Evolutionary conservation across 2,797 vertebrate species (phyloP), one percentile per base, ranked within the genome.

Genomic region (Sylvia borin): DNA sequence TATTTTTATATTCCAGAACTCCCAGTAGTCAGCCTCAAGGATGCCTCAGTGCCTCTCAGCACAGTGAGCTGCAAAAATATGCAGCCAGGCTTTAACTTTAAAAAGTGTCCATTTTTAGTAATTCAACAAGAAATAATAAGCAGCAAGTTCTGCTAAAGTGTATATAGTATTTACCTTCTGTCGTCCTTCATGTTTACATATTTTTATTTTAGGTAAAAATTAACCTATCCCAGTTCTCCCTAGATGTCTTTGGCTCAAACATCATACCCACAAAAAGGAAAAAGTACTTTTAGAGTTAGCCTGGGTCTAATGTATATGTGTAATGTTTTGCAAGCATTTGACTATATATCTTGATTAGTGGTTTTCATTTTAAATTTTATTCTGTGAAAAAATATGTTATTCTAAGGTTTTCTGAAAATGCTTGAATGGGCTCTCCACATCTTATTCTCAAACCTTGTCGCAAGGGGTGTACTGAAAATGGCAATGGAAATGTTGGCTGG

Each of bases 1-100:
- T 95, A 73, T 86, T 96, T 93, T 91, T 93, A 25, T 47, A 61
- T 60, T 76, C 34, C 24, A 83, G 8, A 85, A 58, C 15, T 91
- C 62, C 34, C 90, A 67, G 36, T 15, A 83, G 58, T 75, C 75
- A 92, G 31, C 24, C 58, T 83, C 68, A 79, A 65, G 31, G 60
- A 92, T 92, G 47, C 53, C 43, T 87, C 74, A 73, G 47, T 45
- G 45, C 36, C 24, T 79, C 32, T 90, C 55, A 71, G 14, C 48
- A 55, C 58, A 42, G 31, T 75, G 5, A 72, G 3, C 62, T 85
- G 75, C 60, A 93, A 91, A 90, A 93, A 75, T 48, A 71, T 7
- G 15, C n/a, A 85, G 16, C 9, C 47, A 88, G 24, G 8, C 2
- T 87, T 87, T 89, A 36, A 27, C 21, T 71, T 82, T 36, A 13